Base-by-base conservation (phyloP, 2,797 vertebrate genomes). In the Phataginus tetradactyla region DNA sequence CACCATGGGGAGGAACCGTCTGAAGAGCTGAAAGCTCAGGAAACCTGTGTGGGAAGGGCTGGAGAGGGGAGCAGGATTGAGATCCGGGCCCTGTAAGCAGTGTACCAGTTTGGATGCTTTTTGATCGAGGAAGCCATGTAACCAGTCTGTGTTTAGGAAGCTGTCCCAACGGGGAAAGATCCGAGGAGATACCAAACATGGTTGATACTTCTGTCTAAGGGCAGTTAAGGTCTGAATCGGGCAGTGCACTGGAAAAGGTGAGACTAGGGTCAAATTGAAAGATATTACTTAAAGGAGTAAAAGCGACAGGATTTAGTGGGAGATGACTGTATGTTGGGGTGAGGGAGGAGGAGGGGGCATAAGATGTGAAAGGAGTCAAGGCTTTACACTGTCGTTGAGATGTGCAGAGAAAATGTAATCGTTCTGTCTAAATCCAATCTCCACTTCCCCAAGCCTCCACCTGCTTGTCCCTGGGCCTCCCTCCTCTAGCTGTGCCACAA, bases 141-240 rank as follows among this genome's bases (percentile, higher is more conserved):
- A 7, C 34, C 25, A 10, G 32, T 61, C 23, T 21, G 13, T 79
- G 12, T 88, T 68, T 7, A 18, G 90, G 51, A 57, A 72, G 63
- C 29, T 29, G 14, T n/a, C 34, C 68, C 39, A 3, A 23, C 4
- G 51, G 21, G 15, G 11, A 5, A n/a, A 4, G 21, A 59, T 5
- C 15, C 15, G 1, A 23, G 37, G 25, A 21, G 10, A 25, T 3
- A 7, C 51, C 10, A 21, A 21, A 23, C 4, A 7, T 29, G 2
- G 2, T 21, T 39, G 20, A 8, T 1, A 6, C 45, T 84, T 32
- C 39, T 10, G 4, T 6, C 59, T 51, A 14, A 66, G 23, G 72
- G 29, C 51, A 12, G 18, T 29, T 45, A 61, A 53, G 23, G 39
- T 53, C 77, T 63, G 42, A 4, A 45, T 7, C 18, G 7, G 88